These are phyloP conservation scores for Camponotus pennsylvanicus DNA, from an alignment of 1,140 invertebrate species.

Conservation along the genomic window DNA sequence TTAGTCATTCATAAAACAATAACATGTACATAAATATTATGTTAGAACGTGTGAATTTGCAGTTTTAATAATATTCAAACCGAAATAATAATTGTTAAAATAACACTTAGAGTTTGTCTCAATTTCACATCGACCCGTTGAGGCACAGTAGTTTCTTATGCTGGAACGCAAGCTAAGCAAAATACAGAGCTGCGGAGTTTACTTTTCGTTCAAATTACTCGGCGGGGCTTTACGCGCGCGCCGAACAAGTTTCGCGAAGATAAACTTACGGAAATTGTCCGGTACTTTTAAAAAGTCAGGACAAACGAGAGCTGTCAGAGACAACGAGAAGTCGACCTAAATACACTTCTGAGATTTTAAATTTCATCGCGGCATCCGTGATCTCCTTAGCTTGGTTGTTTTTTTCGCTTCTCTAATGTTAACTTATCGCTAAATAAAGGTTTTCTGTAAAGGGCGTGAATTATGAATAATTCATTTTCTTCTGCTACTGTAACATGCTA, in stretches of 20 bases:
- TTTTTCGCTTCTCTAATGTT: slow-evolving; percentile 32
- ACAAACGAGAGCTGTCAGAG: slow-evolving; percentile 24
- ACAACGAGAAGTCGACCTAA: slow-evolving; percentile 43
- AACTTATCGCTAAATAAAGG: slow-evolving; percentile 54
- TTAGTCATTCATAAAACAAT: slow-evolving; percentile 10
- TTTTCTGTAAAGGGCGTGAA: background rate
- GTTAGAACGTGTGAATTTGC: background rate
- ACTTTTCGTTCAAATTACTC: slow-evolving; percentile 68
- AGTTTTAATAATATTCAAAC: slow-evolving; percentile 34
- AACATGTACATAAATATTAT: background rate
- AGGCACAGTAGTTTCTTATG: slow-evolving; percentile 41
- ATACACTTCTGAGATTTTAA: slow-evolving; percentile 47
- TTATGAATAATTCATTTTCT: slow-evolving; percentile 42
- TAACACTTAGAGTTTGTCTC: slow-evolving; percentile 44
- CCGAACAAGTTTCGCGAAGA: slow-evolving; percentile 49
- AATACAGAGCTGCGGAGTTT: slow-evolving; percentile 66
- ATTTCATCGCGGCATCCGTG: background rate
- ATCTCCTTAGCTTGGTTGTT: background rate
- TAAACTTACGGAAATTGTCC: slow-evolving; percentile 70
- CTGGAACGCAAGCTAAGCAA: slow-evolving; percentile 51
- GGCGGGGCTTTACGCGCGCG: slow-evolving; percentile 8
- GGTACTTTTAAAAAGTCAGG: slow-evolving; percentile 57
- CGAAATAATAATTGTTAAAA: slow-evolving; percentile 30
- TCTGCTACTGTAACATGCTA: background rate
- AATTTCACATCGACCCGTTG: slow-evolving; percentile 50